A percentile compares a stretch with the other conserved stretches of the same genome.
Conservation (phyloP, 2,113 vertebrate genomes). For the Hassar affinis region DNA sequence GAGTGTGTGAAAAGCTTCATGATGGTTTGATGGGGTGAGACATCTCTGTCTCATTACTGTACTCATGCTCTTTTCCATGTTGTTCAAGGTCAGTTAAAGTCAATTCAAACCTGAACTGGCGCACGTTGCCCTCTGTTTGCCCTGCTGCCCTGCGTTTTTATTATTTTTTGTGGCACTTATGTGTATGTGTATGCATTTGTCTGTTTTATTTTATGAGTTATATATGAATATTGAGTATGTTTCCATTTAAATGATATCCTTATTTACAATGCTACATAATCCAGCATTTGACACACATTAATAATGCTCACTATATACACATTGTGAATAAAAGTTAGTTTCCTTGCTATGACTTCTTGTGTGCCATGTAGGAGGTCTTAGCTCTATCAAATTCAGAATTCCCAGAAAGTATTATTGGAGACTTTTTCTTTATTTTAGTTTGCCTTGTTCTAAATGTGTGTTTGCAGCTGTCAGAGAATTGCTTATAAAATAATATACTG, state of each 20-base stretch:
- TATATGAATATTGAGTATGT: not conserved
- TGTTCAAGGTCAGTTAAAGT: constrained; percentile 28
- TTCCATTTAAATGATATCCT: not conserved
- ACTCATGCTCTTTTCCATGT: not conserved
- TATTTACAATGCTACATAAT: not conserved
- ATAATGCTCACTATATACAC: not conserved
- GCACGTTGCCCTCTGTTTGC: constrained; percentile 10
- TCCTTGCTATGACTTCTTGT: not conserved
- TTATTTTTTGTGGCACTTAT: not conserved
- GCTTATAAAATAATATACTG: constrained; percentile 11
- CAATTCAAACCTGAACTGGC: constrained; percentile 34
- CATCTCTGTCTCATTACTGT: not conserved
- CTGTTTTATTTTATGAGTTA: not conserved
- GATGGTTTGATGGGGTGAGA: constrained; percentile 14
- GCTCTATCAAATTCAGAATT: not conserved
- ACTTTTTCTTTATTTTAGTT: not conserved
- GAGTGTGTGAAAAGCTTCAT: not conserved
- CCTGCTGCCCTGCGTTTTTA: not conserved
- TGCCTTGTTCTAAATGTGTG: not conserved
- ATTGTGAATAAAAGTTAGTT: not conserved
- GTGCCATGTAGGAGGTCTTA: not conserved
- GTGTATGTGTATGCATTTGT: not conserved
- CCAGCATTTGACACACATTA: not conserved
- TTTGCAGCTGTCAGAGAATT: not conserved
- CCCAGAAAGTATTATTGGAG: not conserved